These are phyloP conservation scores for Alitta virens DNA, from an alignment of 2,888 invertebrate species.

Conservation along the genomic window DNA sequence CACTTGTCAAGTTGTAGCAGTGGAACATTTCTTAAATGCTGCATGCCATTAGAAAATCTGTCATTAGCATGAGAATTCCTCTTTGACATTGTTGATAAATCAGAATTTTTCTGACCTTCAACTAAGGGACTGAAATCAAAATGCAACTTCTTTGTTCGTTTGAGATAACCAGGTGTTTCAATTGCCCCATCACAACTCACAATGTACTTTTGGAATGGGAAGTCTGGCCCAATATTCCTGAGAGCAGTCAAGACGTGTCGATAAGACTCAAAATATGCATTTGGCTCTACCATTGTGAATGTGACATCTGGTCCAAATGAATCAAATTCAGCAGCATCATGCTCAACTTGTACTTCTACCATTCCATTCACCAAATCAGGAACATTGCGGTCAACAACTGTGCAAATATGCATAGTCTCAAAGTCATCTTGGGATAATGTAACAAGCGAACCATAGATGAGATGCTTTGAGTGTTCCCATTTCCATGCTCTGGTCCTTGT, in stretches of 20 bases:
- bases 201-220: conserved; percentile 72
- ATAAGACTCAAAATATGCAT: conserved; percentile 80
- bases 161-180: conserved; percentile 56
- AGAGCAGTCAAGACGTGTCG: conserved; percentile 72
- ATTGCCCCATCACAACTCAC: conserved; percentile 59
- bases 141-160: background rate
- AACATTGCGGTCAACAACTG: conserved; percentile 54
- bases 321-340: conserved; percentile 15
- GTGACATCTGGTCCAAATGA: conserved; percentile 9
- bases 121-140: conserved; percentile 5
- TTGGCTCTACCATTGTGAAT: conserved; percentile 72
- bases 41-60: no score
- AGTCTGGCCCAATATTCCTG: conserved; percentile 61
- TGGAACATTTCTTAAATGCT: no score
- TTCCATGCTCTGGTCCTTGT: conserved; percentile 23
- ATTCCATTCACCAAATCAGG: conserved; percentile 50
- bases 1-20: conserved; percentile 24
- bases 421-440: conserved; percentile 73
- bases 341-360: conserved; percentile 37
- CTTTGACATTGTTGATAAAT: no score
- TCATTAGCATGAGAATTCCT: no score
- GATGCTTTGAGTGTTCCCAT: conserved; percentile 63
- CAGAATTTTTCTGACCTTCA: no score
- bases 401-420: conserved; percentile 68
- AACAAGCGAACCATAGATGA: conserved; percentile 72